These are phyloP conservation scores for Panthera tigris DNA, from an alignment of 2,113 vertebrate species.

Conservation along the genomic window DNA sequence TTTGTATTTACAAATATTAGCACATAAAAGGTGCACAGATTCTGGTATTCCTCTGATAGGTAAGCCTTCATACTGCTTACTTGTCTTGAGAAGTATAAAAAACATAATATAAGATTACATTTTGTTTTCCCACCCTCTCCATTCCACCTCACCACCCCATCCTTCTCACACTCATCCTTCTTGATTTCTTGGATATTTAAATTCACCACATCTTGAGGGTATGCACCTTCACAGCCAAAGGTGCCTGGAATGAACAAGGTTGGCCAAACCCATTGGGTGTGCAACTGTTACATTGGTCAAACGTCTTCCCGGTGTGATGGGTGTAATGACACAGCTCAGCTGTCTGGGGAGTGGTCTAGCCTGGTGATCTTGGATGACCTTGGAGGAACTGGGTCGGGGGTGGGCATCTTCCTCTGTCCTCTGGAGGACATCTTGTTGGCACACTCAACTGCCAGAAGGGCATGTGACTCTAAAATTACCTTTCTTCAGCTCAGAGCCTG, in stretches of 20 bases:
- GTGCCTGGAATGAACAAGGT: neutral
- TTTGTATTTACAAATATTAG: neutral
- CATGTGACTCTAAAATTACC: neutral
- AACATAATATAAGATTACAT: rapidly evolving
- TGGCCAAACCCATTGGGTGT: too few species aligned
- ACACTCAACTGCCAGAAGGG: neutral
- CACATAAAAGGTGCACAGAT: rapidly evolving
- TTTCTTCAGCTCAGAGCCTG: neutral
- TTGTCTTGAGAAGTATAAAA: neutral
- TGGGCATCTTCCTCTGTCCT: neutral
- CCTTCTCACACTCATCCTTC: neutral
- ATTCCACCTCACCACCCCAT: rapidly evolving
- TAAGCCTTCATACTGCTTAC: neutral
- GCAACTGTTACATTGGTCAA: rapidly evolving
- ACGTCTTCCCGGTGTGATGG: neutral
- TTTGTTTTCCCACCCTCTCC: neutral
- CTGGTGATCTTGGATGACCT: neutral
- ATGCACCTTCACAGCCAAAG: neutral
- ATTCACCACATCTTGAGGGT: neutral
- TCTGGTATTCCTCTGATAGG: neutral
- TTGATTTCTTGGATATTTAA: neutral
- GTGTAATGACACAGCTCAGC: rapidly evolving
- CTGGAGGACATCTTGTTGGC: neutral
- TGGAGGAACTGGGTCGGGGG: neutral
- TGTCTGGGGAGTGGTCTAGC: neutral